phyloP scores from a whole-genome alignment of 2,113 vertebrate species.

The Leptodactylus fuscus region DNA sequence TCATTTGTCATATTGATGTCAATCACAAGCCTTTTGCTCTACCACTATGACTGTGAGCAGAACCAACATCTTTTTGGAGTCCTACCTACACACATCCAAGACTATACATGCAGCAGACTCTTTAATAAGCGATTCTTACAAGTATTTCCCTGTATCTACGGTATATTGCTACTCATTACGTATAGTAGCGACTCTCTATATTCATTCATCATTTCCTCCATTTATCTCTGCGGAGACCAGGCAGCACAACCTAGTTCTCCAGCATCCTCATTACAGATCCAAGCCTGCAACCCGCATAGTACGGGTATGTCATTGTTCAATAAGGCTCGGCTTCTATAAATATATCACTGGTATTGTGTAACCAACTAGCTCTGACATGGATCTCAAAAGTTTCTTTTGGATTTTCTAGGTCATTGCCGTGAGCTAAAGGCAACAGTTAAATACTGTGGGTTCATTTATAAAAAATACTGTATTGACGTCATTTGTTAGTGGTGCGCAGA shows the following conservation, averaged over 20 bases:
- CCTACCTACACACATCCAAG: not conserved
- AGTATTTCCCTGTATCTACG: too few relatives aligned
- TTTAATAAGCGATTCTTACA: not conserved
- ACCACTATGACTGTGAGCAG: not conserved
- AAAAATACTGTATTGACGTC: too few relatives aligned
- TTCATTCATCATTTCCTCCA: not conserved
- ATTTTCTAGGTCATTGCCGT: not conserved
- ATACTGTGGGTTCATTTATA: too few relatives aligned
- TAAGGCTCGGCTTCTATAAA: not conserved
- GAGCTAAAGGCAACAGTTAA: not conserved
- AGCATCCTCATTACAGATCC: not conserved
- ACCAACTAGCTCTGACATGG: not conserved
- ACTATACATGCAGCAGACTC: not conserved
- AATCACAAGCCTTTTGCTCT: not conserved
- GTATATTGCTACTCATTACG: too few relatives aligned
- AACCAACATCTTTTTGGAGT: not conserved
- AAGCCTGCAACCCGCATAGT: not conserved
- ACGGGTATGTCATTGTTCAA: not conserved
- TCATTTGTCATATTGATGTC: not conserved
- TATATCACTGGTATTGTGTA: conserved; percentile 16
- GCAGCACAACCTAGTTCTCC: not conserved
- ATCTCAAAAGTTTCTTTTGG: not conserved
- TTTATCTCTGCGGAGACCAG: not conserved
- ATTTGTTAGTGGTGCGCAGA: too few relatives aligned
- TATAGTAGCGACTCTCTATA: too few relatives aligned